Evolutionary conservation across 2,797 vertebrate genomes (phyloP).

Genomic region (Macropodus opercularis): DNA sequence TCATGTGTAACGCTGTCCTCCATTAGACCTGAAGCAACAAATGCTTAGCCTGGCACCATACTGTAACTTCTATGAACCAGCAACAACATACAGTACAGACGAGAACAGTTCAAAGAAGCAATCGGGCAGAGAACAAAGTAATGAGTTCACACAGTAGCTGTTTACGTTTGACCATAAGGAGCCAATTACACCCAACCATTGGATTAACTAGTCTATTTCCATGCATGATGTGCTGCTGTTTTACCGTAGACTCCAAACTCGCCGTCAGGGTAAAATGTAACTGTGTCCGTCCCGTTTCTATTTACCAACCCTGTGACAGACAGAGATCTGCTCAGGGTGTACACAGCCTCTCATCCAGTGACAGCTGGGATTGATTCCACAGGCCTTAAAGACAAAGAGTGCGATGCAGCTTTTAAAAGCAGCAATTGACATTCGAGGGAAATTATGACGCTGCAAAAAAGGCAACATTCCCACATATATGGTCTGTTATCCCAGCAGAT

Average conservation of each 20-base stretch:
- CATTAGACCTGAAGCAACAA: slow-evolving; percentile 66
- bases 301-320: too few species aligned
- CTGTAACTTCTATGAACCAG: slow-evolving; percentile 47
- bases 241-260: too few species aligned
- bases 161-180: slow-evolving; percentile 17
- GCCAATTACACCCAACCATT: too few species aligned
- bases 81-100: slow-evolving; percentile 7
- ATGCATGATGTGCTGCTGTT: too few species aligned
- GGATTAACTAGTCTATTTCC: too few species aligned
- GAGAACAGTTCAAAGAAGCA: neutral
- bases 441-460: neutral
- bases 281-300: too few species aligned
- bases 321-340: too few species aligned
- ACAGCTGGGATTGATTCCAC: too few species aligned
- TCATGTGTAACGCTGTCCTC: slow-evolving; percentile 70
- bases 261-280: too few species aligned
- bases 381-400: too few species aligned
- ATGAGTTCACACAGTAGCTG: slow-evolving; percentile 1
- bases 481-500: neutral
- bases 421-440: slow-evolving; percentile 7
- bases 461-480: neutral
- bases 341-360: too few species aligned
- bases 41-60: slow-evolving; percentile 60
- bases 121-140: neutral
- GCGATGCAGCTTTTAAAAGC: neutral